Evolutionary conservation across 2,113 vertebrate genomes (phyloP), one percentile per base, ranked within the genome.

Genomic region (Python bivittatus): DNA sequence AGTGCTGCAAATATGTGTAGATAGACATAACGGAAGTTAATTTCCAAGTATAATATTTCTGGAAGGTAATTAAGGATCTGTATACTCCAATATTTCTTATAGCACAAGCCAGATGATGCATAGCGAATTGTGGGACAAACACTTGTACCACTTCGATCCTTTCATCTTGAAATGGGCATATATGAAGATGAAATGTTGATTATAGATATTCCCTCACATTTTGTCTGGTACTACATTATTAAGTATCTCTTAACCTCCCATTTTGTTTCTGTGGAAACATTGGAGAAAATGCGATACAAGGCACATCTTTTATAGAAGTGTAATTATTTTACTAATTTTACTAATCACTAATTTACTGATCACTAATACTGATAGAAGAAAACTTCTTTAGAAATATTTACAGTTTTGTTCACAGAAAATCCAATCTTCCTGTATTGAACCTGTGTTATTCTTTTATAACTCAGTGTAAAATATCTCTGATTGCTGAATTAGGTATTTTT

Each of bases 1-100:
- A 91, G 87, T 91, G 7, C 91, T 96, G 94, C 95, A 93, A 10
- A 3, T 44, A 94, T 84, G 84, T 90, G 58, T 90, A 89, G 56
- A 93, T 86, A 54, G 91, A 89, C 0, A 1, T 61, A 15, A 4
- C 60, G 61, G 91, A 53, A 88, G 17, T 29, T 83, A 89, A 87
- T 92, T 91, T 91, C 90, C 27, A 53, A n/a, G 88, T 22, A 86
- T 92, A 53, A 48, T 84, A 27, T 33, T 0, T 0, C 27, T 10
- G 61, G 33, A 17, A 68, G 9, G n/a, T 56, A 92, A 88, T 53
- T 88, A 57, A 44, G 17, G 38, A 27, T 13, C 27, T 29, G 48
- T 54, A 38, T 92, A 52, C 20, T n/a, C 52, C 86, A 10, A 11
- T 44, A 48, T 92, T 92, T 72, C 57, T 79, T 92, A 54, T 42